A percentile compares a stretch with the other conserved stretches of the same genome.
Evolutionary conservation across 2,113 vertebrate genomes (phyloP).

Genomic region (Heliornis fulica): DNA sequence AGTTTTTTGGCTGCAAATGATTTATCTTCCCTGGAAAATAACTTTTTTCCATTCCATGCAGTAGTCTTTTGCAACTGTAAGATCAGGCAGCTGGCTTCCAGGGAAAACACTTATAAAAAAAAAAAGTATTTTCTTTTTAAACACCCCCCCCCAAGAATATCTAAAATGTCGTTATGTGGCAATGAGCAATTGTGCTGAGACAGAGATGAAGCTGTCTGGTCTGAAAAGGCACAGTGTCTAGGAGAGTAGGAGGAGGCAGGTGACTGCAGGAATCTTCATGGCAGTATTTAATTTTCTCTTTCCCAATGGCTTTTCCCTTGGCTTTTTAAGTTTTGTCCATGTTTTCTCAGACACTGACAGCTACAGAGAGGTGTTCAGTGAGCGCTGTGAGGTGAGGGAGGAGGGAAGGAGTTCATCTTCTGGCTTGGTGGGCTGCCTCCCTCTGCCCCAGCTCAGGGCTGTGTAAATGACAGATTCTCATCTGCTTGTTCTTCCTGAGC

Average conservation of each 20-base stretch:
- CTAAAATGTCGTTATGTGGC: neutral
- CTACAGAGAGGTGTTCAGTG: neutral
- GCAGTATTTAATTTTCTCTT: neutral
- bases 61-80: neutral
- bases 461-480: neutral
- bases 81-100: neutral
- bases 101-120: neutral
- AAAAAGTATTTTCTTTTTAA: neutral
- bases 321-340: neutral
- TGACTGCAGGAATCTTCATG: neutral
- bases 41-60: constrained; percentile 35
- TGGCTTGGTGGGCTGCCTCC: neutral
- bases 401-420: neutral
- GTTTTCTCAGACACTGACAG: neutral
- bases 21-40: constrained; percentile 41
- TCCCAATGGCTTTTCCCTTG: neutral
- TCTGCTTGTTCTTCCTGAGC: neutral
- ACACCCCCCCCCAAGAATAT: neutral
- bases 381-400: neutral
- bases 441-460: neutral
- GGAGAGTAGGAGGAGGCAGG: neutral
- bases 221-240: neutral
- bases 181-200: neutral
- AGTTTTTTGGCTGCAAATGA: constrained; percentile 42
- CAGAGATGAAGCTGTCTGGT: neutral